Base-by-base conservation (phyloP, 2,113 vertebrate genomes). In the Phyllostomus discolor region DNA sequence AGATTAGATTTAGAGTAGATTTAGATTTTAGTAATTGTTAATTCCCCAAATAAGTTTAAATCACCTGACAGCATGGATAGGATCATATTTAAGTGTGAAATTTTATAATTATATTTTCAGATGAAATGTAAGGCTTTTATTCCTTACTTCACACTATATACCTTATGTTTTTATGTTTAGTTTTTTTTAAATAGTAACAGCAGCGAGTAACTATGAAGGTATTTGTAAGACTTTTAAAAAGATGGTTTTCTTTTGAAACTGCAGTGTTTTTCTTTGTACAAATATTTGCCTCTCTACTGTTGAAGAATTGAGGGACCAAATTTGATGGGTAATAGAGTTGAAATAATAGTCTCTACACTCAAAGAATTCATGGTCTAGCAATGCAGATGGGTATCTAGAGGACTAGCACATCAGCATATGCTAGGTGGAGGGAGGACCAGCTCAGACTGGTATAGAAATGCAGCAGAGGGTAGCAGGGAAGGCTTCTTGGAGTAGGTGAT, bases 1-100 rank as follows among this genome's bases (percentile, higher is more conserved):
- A n/a, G n/a, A n/a, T n/a, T n/a, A n/a, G n/a, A n/a, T n/a, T n/a
- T n/a, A n/a, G n/a, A n/a, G n/a, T n/a, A n/a, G n/a, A n/a, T n/a
- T n/a, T n/a, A n/a, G 41, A 67, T 97, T 94, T 86, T 79, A 88
- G 69, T 83, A 79, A 54, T 57, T 80, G 62, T 82, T 79, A 72
- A 80, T 70, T 24, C 52, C 31, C 16, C 6, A 46, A 52, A 43
- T 62, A 79, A 90, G 20, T 81, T 91, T 96, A 26, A n/a, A 67
- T 72, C 41, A n/a, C 26, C 46, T 73, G 83, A 54, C 12, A 43
- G 35, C 24, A 9, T 12, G 17, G 92, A 17, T 46, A 33, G 24
- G 38, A 43, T 59, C 22, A 59, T 26, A 26, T 54, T 88, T 88
- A 70, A 4, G 22, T 12, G 4, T 57, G 33, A 35, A 41, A 70